These are phyloP conservation scores for Desoria tigrina DNA, from an alignment of 2,888 invertebrate species.

Conservation along the genomic window DNA sequence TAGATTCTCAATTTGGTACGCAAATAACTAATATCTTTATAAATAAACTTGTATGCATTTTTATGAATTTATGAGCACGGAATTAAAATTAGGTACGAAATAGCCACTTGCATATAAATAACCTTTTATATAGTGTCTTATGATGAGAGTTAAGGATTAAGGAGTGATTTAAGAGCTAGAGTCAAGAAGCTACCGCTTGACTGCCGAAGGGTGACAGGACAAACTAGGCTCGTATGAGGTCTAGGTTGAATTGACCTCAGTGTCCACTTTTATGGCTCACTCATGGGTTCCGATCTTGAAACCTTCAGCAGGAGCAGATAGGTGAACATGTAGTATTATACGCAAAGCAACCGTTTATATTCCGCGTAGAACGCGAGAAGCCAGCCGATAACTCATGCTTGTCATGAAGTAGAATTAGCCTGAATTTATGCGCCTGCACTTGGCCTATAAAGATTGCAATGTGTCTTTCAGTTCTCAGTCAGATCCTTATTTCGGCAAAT, in stretches of 20 bases:
- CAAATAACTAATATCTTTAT: no score
- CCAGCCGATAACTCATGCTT: not conserved
- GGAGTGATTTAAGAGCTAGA: no score
- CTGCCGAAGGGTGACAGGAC: constrained; percentile 40
- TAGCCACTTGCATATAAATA: no score
- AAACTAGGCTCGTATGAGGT: constrained; percentile 36
- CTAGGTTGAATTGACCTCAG: constrained; percentile 22
- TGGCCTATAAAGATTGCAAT: constrained; percentile 46
- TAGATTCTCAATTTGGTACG: no score
- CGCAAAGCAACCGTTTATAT: not conserved
- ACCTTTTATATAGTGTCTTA: no score
- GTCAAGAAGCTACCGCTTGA: constrained; percentile 34
- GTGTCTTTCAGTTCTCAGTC: not conserved
- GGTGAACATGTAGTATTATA: not conserved
- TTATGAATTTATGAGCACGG: no score
- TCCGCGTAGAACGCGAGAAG: not conserved
- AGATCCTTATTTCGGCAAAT: not conserved
- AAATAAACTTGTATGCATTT: no score
- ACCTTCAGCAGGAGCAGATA: not conserved
- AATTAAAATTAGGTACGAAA: no score
- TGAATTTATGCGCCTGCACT: constrained; percentile 33
- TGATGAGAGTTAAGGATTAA: no score
- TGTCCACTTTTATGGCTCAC: not conserved
- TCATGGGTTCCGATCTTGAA: constrained; percentile 6
- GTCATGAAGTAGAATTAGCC: constrained; percentile 3